Evolutionary conservation across 2,888 invertebrate species (phyloP), one percentile per base, ranked within the genome.

Genomic region (Torymus aiolomorphi): DNA sequence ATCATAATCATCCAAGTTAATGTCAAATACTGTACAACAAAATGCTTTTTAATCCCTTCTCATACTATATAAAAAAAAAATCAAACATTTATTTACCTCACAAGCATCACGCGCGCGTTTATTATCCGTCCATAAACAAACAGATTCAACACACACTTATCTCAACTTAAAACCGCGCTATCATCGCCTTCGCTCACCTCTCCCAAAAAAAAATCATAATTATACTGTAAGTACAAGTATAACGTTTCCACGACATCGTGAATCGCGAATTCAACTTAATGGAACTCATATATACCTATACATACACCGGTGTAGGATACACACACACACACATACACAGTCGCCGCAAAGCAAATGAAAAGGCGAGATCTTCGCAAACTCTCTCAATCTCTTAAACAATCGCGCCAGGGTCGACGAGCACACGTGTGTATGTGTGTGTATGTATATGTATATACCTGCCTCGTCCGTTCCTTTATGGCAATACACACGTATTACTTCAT

Each of bases 401-500:
- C 73, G 20, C 42, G 24, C 66, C 80, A 78, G 77, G 80, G 80
- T 80, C 77, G 77, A 80, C 76, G 62, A 51, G 80, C 76, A 13
- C 42, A n/a, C 51, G n/a, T 24, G 3, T 20, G 11, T 54, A 24
- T 24, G 14, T 16, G 49, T 16, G 51, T 24, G 59, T 52, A 49
- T 18, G 24, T 31, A 31, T 31, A 31, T 31, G 5, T 31, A 31
- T 31, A 31, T 31, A 31, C 42, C 5, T 42, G 42, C 42, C 42
- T 42, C 42, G 42, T 42, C 8, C 42, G 49, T 52, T 56, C 51
- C 62, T 80, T 80, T 71, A 75, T 71, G 71, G 80, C 78, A 61
- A 76, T 67, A 62, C 71, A 62, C 71, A 57, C 62, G 78, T 80
- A 77, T 80, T 80, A 77, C 80, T 77, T 70, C 76, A 80, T 59